Base-by-base conservation (phyloP, 1,140 invertebrate genomes). In the Globodera ellingtonae region DNA sequence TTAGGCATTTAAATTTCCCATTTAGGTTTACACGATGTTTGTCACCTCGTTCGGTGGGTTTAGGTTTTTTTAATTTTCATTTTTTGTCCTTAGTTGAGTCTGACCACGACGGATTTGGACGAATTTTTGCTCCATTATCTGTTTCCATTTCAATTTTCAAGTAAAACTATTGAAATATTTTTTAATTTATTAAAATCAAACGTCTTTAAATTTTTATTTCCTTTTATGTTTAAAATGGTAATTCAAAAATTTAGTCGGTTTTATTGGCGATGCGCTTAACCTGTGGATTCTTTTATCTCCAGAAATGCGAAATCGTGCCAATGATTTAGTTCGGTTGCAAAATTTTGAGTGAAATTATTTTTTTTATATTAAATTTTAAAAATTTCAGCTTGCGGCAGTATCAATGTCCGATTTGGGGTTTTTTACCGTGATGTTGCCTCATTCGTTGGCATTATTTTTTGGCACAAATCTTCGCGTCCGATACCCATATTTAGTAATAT, bases 231-330 rank as follows among this genome's bases (percentile, higher is more conserved):
- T 35, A 35, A 35, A 35, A 35, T 35, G 35, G 35, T 35, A 35
- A 72, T 48, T 21, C 9, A 50, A 72, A 47, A n/a, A 24, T 46
- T 72, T 21, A 74, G 72, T 74, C 52, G 87, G 87, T 24, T 78
- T 88, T 24, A 72, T 88, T n/a, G 87, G 87, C 52, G 89, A 89
- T 66, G 75, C 78, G 1, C 56, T 89, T 10, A 89, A 89, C 76
- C 78, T 89, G 48, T 88, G 82, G 83, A 81, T 89, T 65, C 78
- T 89, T 13, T 80, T 80, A 56, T 87, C 80, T n/a, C 83, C 83
- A 72, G 87, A 81, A 62, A 87, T 89, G 81, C 81, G 88, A 35
- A 87, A 87, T 72, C 78, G 87, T 74, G 87, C 87, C 10, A 89
- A 89, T 78, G 87, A 89, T 82, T 76, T 89, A 85, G 86, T 88